Evolutionary conservation across 2,888 invertebrate species (phyloP), one percentile per base, ranked within the genome.

Genomic region (Heteromyza rotundicornis): DNA sequence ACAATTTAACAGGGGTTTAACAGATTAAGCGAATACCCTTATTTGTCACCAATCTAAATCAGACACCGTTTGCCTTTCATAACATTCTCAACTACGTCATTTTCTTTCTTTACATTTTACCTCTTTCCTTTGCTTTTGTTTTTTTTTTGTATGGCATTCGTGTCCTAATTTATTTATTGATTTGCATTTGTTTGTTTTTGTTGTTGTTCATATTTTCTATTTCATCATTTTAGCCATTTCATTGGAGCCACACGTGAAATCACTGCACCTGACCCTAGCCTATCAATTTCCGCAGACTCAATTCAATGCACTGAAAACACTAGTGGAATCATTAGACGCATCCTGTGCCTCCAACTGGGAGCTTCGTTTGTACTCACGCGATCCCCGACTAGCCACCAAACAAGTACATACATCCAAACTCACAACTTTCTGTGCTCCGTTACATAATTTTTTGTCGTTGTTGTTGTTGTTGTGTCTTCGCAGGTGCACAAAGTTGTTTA

Each of bases 211-310:
- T 65, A 22, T 23, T 16, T 57, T 51, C 12, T 51, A 59, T 49
- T 57, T 23, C 19, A 32, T n/a, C 40, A 64, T 77, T 84, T 63
- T 84, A 90, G 90, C 90, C 17, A 88, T 91, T 71, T 88, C 87
- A 75, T 84, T 91, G 75, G 92, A 94, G 79, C 90, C 92, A 0
- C 91, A 92, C 78, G 90, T 91, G 57, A 94, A 95, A 81, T 92
- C 93, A 10, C 85, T 95, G 57, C 95, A 96, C 83, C 86, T 96
- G 72, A 94, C 95, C 7, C 84, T 96, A 76, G 95, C 95, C 17
- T 95, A 95, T 84, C 93, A 94, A 82, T 96, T 95, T 82, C 88
- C 90, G 14, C 86, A 87, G 72, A 85, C 86, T 19, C 89, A 90
- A 57, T 94, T 89, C 75, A 88, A 90, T 64, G 84, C 87, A 58